A percentile compares a stretch with the other conserved stretches of the same genome.
phyloP scores from a whole-genome alignment of 2,888 invertebrate species.

The Dynastes hyllus region DNA sequence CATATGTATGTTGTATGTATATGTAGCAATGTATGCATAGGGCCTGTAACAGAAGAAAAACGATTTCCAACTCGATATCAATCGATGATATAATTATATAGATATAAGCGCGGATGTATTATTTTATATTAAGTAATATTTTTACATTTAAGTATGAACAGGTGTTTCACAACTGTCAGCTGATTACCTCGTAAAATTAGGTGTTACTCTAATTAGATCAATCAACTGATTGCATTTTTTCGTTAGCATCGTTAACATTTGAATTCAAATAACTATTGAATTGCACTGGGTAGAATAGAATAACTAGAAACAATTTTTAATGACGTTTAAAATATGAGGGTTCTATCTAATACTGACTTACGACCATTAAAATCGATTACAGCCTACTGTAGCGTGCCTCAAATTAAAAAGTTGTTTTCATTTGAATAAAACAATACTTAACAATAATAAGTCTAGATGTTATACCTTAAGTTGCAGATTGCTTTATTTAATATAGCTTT shows the following conservation, averaged over 20 bases:
- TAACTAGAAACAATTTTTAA: too few relatives aligned
- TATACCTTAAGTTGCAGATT: too few relatives aligned
- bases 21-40: neutral
- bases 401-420: too few relatives aligned
- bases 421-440: too few relatives aligned
- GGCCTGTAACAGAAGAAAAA: neutral
- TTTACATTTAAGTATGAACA: constrained; percentile 29
- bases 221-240: constrained; percentile 29
- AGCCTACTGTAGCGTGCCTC: too few relatives aligned
- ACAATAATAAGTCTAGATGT: too few relatives aligned
- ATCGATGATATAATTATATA: constrained; percentile 28
- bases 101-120: constrained; percentile 36
- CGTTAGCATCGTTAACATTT: neutral
- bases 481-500: too few relatives aligned
- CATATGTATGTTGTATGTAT: neutral
- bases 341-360: too few relatives aligned
- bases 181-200: constrained; percentile 21
- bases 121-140: constrained; percentile 28
- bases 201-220: constrained; percentile 34
- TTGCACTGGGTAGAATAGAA: too few relatives aligned
- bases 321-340: too few relatives aligned
- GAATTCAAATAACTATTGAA: too few relatives aligned
- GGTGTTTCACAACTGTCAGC: constrained; percentile 10
- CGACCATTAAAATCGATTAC: too few relatives aligned
- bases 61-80: constrained; percentile 22